A percentile compares a stretch with the other conserved stretches of the same genome.
phyloP scores from a whole-genome alignment of 1,140 invertebrate species.

The Triops cancriformis region DNA sequence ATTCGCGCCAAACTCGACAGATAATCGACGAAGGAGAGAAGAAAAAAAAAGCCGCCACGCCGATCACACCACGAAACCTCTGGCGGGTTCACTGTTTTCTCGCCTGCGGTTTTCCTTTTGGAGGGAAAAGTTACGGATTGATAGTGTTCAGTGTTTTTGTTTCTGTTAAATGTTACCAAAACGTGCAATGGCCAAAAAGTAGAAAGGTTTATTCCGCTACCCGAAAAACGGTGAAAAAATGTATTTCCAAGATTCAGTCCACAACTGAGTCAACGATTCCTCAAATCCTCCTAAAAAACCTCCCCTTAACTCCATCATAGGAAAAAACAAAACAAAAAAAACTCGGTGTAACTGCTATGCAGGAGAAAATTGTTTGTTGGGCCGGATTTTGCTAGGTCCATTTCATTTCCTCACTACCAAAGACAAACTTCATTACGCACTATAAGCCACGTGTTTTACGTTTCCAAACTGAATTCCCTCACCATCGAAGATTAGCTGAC shows the following conservation, averaged over 20 bases:
- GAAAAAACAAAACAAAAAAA: background rate
- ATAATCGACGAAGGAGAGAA: background rate
- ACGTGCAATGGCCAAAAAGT: background rate
- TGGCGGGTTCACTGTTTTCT: background rate
- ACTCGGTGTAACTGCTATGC: constrained; percentile 12
- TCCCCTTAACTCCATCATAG: background rate
- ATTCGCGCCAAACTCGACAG: background rate
- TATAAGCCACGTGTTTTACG: background rate
- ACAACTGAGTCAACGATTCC: background rate
- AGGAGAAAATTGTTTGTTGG: constrained; percentile 5
- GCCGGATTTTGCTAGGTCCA: background rate
- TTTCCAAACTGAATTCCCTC: background rate
- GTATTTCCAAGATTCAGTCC: background rate
- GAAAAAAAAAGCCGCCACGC: background rate
- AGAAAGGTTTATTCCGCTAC: constrained; percentile 8
- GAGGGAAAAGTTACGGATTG: background rate
- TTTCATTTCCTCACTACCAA: background rate
- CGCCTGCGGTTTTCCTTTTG: background rate
- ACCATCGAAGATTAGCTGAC: background rate
- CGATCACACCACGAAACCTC: background rate
- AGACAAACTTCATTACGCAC: background rate
- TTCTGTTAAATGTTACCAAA: background rate
- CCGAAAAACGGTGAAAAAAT: background rate
- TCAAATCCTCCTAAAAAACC: background rate
- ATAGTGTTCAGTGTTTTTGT: background rate